A percentile compares a stretch with the other conserved stretches of the same genome.
phyloP scores from a whole-genome alignment of 2,797 vertebrate species.

The Amphiprion clarkii region DNA sequence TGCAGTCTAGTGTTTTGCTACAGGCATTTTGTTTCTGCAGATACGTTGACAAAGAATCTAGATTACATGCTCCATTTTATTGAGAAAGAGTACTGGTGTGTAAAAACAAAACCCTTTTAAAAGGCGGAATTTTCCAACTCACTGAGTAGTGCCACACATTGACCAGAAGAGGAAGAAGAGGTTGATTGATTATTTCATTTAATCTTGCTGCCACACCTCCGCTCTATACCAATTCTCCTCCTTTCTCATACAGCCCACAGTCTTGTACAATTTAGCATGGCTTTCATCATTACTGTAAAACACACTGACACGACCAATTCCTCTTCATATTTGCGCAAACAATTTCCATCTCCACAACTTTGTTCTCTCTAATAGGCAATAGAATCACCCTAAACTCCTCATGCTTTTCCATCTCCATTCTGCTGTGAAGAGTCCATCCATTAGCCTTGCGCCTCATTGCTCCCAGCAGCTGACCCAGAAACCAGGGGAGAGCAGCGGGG shows the following conservation, averaged over 20 bases:
- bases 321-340: constrained; percentile 71
- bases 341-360: constrained; percentile 70
- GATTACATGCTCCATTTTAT: constrained; percentile 39
- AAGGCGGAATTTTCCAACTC: constrained; percentile 64
- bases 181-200: constrained; percentile 78
- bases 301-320: constrained; percentile 51
- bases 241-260: constrained; percentile 33
- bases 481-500: constrained; percentile 54
- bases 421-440: constrained; percentile 82
- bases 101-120: constrained; percentile 60
- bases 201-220: constrained; percentile 64
- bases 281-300: constrained; percentile 70
- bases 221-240: constrained; percentile 49
- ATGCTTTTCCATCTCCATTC: constrained; percentile 73
- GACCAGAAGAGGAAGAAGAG: constrained; percentile 62
- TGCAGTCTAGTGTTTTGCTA: constrained; percentile 10
- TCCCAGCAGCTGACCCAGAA: constrained; percentile 79
- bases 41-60: constrained; percentile 27
- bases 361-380: constrained; percentile 68
- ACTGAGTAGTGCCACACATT: constrained; percentile 54
- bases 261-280: constrained; percentile 47
- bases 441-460: constrained; percentile 79
- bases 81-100: constrained; percentile 39
- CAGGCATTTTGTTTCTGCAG: constrained; percentile 26
- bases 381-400: constrained; percentile 67